Base-by-base conservation (phyloP, 2,113 vertebrate genomes). In the Scomber scombrus region DNA sequence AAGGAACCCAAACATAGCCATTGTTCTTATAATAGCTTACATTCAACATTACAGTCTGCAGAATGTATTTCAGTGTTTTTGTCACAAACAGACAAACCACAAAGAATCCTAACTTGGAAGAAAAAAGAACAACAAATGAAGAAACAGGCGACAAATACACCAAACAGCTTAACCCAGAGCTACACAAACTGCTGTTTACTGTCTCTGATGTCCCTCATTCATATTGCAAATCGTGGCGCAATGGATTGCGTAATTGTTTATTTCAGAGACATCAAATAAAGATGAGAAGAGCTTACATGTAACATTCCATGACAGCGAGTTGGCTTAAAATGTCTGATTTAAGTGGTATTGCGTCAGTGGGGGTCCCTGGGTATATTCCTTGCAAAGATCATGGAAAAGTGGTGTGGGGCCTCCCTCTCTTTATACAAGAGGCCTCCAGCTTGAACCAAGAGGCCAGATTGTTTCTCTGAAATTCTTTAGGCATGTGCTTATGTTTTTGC, bases 381-480 rank as follows among this genome's bases (percentile, higher is more conserved):
- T 85, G 45, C 6, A 55, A 81, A 88, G 68, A 88, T 91, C 55
- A 78, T 85, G 73, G 57, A 90, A 90, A 88, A 75, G 75, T 23
- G 0, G 65, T 5, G 66, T 40, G 71, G 66, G 80, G 88, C 80
- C 69, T 75, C 63, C 29, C 74, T 75, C 31, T 80, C 80, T 75
- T 77, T 61, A 86, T 82, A 83, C 85, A 88, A 61, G 78, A 86
- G 79, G 64, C 88, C 90, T 82, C 82, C 31, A 66, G 77, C 63
- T 77, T 82, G 73, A 89, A 85, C 64, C 80, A 72, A 84, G 83
- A 84, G 80, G 83, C 78, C 84, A 78, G 55, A 70, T 86, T 87
- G 90, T 86, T 93, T 92, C 88, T 87, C 81, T 89, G 43, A 90
- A 93, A 93, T 95, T 93, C 91, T 92, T 88, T 26, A 75, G 73